A percentile compares a stretch with the other conserved stretches of the same genome.
Evolutionary conservation across 2,888 invertebrate genomes (phyloP).

Genomic region (Leistus spinibarbis): DNA sequence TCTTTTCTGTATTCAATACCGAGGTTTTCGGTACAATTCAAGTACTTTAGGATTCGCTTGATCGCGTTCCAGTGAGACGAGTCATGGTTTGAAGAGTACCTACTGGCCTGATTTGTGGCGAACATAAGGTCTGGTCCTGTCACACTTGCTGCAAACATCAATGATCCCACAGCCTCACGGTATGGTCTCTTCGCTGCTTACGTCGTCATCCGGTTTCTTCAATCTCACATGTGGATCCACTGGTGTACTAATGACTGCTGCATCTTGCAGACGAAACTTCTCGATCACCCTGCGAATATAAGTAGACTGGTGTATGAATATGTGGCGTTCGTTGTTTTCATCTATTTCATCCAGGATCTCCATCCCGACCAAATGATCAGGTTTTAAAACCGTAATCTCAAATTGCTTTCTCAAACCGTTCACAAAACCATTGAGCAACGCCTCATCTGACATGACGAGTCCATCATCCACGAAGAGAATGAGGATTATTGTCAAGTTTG

Average conservation of each 20-base stretch:
- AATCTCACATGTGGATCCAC: slow-evolving; percentile 2
- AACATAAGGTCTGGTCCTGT: neutral
- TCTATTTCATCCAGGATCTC: neutral
- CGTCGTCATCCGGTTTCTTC: too few species aligned
- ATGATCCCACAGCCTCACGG: slow-evolving; percentile 3
- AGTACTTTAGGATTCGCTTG: neutral
- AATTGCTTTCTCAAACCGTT: neutral
- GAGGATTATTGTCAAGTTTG: slow-evolving; percentile 5
- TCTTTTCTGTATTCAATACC: too few species aligned
- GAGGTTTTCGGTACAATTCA: too few species aligned
- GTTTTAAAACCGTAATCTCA: neutral
- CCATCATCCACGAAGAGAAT: slow-evolving; percentile 7
- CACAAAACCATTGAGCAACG: neutral
- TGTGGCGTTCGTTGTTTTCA: neutral
- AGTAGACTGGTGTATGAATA: slow-evolving; percentile 4
- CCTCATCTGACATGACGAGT: slow-evolving; percentile 6
- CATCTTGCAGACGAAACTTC: neutral
- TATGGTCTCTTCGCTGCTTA: neutral
- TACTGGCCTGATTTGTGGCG: neutral
- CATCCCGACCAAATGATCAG: neutral
- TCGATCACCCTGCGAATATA: slow-evolving; percentile 5
- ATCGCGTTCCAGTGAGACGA: neutral
- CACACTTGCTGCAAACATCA: neutral
- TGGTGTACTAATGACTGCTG: slow-evolving; percentile 1
- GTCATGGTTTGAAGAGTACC: neutral